phyloP scores from a whole-genome alignment of 2,888 invertebrate genomes.

The Hydraecia micacea region DNA sequence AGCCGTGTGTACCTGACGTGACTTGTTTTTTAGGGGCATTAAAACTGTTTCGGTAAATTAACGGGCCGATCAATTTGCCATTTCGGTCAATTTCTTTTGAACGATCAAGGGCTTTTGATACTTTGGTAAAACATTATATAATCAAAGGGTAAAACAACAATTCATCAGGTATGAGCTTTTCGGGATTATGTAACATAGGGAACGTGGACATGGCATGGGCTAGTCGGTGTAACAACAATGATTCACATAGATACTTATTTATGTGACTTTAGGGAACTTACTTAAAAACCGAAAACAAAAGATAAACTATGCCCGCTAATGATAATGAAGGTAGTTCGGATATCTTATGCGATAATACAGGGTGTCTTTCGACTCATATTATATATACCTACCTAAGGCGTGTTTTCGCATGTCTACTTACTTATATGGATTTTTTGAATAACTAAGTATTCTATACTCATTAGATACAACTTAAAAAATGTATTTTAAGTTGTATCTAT shows the following conservation, averaged over 20 bases:
- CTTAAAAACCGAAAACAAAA: too few relatives aligned
- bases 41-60: not conserved
- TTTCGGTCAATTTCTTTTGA: not conserved
- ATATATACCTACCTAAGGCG: not conserved
- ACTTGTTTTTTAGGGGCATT: not conserved
- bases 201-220: not conserved
- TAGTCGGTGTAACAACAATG: not conserved
- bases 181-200: not conserved
- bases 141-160: not conserved
- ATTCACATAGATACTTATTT: not conserved
- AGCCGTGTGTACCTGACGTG: too few relatives aligned
- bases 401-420: too few relatives aligned
- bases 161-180: not conserved
- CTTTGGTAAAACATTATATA: too few relatives aligned
- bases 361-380: not conserved
- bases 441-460: not conserved
- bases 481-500: not conserved
- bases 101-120: too few relatives aligned
- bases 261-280: too few relatives aligned
- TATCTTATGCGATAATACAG: too few relatives aligned
- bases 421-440: not conserved
- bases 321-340: too few relatives aligned
- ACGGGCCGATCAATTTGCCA: not conserved
- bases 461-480: not conserved
- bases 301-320: not conserved